Conservation (phyloP, 2,113 vertebrate genomes). For the Triplophysa dalaica region DNA sequence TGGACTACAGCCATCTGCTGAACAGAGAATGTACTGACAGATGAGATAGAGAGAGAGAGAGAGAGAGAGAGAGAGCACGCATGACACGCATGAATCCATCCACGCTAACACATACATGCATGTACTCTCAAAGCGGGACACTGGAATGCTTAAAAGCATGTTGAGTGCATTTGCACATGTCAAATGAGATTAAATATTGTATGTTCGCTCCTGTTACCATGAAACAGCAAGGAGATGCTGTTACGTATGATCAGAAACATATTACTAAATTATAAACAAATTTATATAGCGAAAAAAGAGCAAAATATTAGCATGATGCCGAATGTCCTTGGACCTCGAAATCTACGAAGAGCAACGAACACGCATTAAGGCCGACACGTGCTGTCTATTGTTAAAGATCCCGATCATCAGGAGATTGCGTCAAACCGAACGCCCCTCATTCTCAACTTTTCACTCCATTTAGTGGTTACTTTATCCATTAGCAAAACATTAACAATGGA, state of each 20-base stretch:
- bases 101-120: neutral
- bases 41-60: slow-evolving; percentile 23
- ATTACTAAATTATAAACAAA: too few relatives aligned
- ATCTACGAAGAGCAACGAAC: neutral
- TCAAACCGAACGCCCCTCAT: neutral
- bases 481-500: slow-evolving; percentile 15
- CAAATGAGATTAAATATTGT: slow-evolving; percentile 11
- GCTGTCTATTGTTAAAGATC: slow-evolving; percentile 13
- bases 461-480: neutral
- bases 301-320: neutral
- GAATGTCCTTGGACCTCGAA: neutral
- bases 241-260: too few relatives aligned
- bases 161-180: neutral
- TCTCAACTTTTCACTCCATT: neutral
- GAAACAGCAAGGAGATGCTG: neutral
- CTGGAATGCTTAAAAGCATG: neutral
- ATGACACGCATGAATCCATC: neutral
- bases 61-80: neutral
- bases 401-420: neutral
- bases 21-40: slow-evolving; percentile 30
- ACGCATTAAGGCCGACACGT: neutral
- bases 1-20: slow-evolving; percentile 19
- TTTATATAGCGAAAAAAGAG: neutral
- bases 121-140: neutral
- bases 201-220: neutral